These are phyloP conservation scores for Lithodes maja DNA, from an alignment of 2,888 invertebrate genomes.

Conservation along the genomic window DNA sequence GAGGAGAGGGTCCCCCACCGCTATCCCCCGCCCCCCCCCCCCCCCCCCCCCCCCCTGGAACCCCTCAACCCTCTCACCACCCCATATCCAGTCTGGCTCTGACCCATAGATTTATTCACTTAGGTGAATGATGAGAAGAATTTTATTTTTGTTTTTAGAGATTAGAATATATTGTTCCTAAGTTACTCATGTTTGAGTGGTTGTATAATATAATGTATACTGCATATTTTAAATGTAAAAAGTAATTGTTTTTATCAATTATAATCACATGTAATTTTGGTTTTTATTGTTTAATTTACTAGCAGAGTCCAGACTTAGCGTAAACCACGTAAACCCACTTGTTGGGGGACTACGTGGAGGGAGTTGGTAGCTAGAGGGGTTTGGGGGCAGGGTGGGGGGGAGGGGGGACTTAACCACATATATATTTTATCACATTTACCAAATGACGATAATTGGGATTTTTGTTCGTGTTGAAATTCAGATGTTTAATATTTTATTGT, in stretches of 20 bases:
- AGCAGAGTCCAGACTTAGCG: background rate
- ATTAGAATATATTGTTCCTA: constrained; percentile 60
- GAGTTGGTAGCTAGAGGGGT: background rate
- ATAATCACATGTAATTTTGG: background rate
- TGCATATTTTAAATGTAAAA: constrained; percentile 35
- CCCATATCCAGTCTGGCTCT: background rate
- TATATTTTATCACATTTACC: constrained; percentile 2
- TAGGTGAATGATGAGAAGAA: background rate
- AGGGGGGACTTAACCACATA: background rate
- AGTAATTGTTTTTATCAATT: constrained; percentile 44
- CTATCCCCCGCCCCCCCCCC: background rate
- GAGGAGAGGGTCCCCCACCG: constrained; percentile 11
- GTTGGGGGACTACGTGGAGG: background rate
- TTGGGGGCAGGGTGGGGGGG: background rate
- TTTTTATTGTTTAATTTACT: background rate
- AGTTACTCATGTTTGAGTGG: constrained; percentile 53
- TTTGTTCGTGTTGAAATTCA: constrained; percentile 40
- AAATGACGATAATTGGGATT: background rate
- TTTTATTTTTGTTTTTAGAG: constrained; percentile 62
- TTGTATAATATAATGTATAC: constrained; percentile 35
- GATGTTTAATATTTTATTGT: constrained; percentile 29
- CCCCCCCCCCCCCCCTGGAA: background rate
- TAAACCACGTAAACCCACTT: background rate
- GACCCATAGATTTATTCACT: background rate
- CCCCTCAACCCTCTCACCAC: background rate